Evolutionary conservation across 2,888 invertebrate species (phyloP), one percentile per base, ranked within the genome.

Genomic region (Trypoxylon attenuatum): DNA sequence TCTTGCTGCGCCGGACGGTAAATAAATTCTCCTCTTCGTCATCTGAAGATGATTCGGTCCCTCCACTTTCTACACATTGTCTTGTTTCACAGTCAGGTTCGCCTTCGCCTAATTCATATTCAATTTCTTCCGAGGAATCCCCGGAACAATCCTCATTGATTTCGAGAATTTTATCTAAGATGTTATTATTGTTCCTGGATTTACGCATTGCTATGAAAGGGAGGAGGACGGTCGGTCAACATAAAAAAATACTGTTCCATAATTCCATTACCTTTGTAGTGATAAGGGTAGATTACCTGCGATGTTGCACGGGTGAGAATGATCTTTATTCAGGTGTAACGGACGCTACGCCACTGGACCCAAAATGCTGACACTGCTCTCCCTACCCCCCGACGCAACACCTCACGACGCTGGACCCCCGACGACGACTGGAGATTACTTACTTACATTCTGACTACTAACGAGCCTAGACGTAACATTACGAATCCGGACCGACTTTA

Each of bases 71-170:
- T 42, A 1, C 18, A 19, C 0, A 42, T 53, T 53, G 18, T 1
- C 27, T 27, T 27, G 0, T 10, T 42, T 56, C 27, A 41, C 41
- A 41, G 1, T 38, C 1, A 49, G 23, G n/a, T 47, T 56, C 56
- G 8, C 47, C 47, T 56, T 56, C 18, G 5, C 23, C 16, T 47
- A 47, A 47, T 56, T 47, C 45, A 45, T 46, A 55, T 29, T 55
- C 38, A 42, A 27, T 29, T 53, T 53, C 53, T 42, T 53, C 53
- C 25, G 53, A 53, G 43, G 41, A 43, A 53, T 13, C 43, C 53
- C 43, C 53, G 29, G 55, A 55, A 46, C 46, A 55, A 46, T 53
- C 18, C 1, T 55, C 38, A 45, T 33, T 55, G 38, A 55, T 55
- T 5, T 45, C 39, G 38, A 0, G 5, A 38, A 55, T 55, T 55